Percentiles rank a stretch among this genome's conserved stretches.
These are phyloP conservation scores for Oryctolagus cuniculus DNA, from an alignment of 2,113 vertebrate species.

Conservation along the genomic window mOryCun1.1 NC_091433.1:14102001-14102500, in stretches of 20 bases:
- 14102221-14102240: neutral
- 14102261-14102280: neutral
- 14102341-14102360: neutral
- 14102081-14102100: neutral
- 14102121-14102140: neutral
- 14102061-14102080: neutral
- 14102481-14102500: constrained; percentile 37
- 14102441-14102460: constrained; percentile 64
- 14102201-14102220: neutral
- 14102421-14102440: constrained; percentile 58
- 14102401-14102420: neutral
- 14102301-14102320: neutral
- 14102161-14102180: neutral
- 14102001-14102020: neutral
- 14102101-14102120: neutral
- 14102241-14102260: neutral
- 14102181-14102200: neutral
- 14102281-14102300: neutral
- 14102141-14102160: neutral
- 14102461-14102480: constrained; percentile 48
- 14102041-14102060: neutral
- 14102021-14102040: neutral
- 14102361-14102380: neutral
- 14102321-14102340: neutral
- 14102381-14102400: constrained; percentile 58